Base-by-base conservation (phyloP, 2,113 vertebrate genomes). In the Triplophysa tibetana region DNA sequence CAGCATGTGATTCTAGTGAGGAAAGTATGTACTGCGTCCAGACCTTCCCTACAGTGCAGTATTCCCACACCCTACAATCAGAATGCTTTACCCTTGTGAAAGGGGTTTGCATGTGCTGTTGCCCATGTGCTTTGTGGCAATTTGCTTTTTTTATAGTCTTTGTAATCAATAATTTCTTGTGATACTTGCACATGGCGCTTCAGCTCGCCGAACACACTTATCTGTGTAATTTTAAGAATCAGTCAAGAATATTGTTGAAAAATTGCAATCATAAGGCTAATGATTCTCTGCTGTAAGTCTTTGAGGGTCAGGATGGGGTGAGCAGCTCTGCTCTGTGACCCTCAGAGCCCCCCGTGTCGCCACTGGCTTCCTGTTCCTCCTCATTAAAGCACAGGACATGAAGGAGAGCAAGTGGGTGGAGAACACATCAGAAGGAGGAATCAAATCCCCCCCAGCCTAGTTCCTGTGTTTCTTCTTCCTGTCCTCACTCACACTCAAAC, bases 351-450 rank as follows among this genome's bases (percentile, higher is more conserved):
- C 13, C 61, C 33, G 56, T 75, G 75, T 77, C 62, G 33, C 58
- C 29, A 54, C 60, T 14, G 6, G 52, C 60, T 79, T 79, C 78
- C 78, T 79, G 68, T 79, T 77, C 62, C 75, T 77, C 43, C 61
- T 79, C 58, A 79, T 79, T 72, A 79, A 79, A 79, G 68, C 43
- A 72, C 58, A 72, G 68, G 68, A 70, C 67, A 8, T 24, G 67
- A 17, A 63, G 68, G 48, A 64, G 60, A 70, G 33, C 1, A 33
- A 43, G 65, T 60, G 33, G 54, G 77, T 70, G 77, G 66, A 69
- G 66, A 43, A 70, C 33, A 70, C 38, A 78, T 68, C 67, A 62
- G 45, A 63, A 45, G 67, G 38, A 12, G 29, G 67, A 70, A 41
- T 54, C 58, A 54, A 41, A 54, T 75, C 7, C 73, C n/a, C 54